Evolutionary conservation across 1,140 invertebrate genomes (phyloP).

Genomic region (Tetramorium simillimum): DNA sequence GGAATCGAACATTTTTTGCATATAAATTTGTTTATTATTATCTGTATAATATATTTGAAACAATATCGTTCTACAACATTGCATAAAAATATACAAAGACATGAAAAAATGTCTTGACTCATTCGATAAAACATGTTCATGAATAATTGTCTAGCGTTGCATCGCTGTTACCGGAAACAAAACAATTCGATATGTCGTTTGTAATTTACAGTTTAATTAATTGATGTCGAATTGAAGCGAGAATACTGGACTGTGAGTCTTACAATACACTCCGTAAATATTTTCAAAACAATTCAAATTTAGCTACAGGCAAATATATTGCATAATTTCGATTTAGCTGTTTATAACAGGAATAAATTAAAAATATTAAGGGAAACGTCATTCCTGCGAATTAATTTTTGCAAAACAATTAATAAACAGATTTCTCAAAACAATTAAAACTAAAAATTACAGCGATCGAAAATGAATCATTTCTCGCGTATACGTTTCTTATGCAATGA

Average conservation of each 20-base stretch:
- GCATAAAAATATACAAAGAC: slow-evolving; percentile 87
- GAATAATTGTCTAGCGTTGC: slow-evolving; percentile 83
- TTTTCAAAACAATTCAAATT: slow-evolving; percentile 29
- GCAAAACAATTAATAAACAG: background rate
- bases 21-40: slow-evolving; percentile 86
- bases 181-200: slow-evolving; percentile 69
- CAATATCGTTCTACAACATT: slow-evolving; percentile 86
- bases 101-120: slow-evolving; percentile 86
- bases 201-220: slow-evolving; percentile 18
- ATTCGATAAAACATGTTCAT: slow-evolving; percentile 85
- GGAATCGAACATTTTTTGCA: slow-evolving; percentile 69
- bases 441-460: slow-evolving; percentile 12
- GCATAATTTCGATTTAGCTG: slow-evolving; percentile 2
- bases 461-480: background rate
- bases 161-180: slow-evolving; percentile 72
- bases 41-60: slow-evolving; percentile 86
- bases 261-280: slow-evolving; percentile 4
- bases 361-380: background rate
- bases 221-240: slow-evolving; percentile 10
- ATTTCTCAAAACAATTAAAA: background rate
- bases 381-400: background rate
- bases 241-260: background rate
- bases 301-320: background rate
- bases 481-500: slow-evolving; percentile 53
- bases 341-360: background rate